Conservation (phyloP, 2,113 vertebrate species). For the Petaurus breviceps region DNA sequence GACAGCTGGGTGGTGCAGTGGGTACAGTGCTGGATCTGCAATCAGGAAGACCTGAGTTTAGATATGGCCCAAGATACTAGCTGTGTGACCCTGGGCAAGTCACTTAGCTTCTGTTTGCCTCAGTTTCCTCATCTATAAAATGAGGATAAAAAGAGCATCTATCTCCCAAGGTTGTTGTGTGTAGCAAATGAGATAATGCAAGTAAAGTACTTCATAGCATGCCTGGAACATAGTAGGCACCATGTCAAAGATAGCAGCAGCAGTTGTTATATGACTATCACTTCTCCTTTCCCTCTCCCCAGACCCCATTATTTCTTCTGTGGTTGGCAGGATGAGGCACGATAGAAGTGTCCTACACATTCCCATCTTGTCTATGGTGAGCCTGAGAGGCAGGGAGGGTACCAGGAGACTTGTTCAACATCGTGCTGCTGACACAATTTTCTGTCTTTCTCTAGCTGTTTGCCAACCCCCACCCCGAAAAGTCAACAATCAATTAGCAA, state of each 20-base stretch:
- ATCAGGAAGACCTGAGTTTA: background rate
- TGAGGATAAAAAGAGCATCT: background rate
- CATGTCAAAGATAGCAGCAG: background rate
- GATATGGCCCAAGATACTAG: background rate
- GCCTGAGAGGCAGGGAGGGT: no score
- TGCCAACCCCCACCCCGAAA: background rate
- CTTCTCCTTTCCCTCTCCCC: background rate
- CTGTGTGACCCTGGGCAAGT: background rate
- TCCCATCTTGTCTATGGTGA: background rate
- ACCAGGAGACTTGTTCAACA: background rate
- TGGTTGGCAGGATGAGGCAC: background rate
- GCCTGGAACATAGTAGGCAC: background rate
- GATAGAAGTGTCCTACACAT: background rate
- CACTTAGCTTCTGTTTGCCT: background rate
- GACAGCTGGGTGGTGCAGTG: background rate
- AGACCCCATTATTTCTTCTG: background rate
- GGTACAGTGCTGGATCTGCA: background rate
- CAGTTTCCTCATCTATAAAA: background rate
- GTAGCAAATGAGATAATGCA: background rate
- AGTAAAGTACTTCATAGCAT: background rate
- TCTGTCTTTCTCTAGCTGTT: background rate
- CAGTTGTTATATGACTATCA: background rate
- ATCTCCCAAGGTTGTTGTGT: background rate
- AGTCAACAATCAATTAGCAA: background rate
- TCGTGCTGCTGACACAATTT: background rate